phyloP scores from a whole-genome alignment of 1,140 invertebrate genomes.

The Rhagoletis pomonella region DNA sequence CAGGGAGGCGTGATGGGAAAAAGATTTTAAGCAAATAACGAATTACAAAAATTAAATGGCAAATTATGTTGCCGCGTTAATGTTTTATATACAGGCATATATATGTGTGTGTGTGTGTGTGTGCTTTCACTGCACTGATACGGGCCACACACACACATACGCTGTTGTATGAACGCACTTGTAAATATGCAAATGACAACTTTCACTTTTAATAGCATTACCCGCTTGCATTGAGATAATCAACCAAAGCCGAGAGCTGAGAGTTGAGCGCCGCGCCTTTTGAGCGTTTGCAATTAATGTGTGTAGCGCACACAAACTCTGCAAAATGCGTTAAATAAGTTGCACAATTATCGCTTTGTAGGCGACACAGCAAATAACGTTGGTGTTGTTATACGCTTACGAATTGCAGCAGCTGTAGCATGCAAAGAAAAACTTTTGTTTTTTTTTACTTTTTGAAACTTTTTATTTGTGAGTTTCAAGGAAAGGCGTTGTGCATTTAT shows the following conservation, averaged over 20 bases:
- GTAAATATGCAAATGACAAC: slow-evolving; percentile 18
- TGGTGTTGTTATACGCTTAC: not conserved
- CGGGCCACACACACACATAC: too few species aligned
- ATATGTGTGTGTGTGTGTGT: not conserved
- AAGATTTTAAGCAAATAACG: not conserved
- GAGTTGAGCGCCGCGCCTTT: not conserved
- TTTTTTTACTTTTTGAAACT: too few species aligned
- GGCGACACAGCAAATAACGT: not conserved
- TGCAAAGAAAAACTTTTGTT: too few species aligned
- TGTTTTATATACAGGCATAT: too few species aligned
- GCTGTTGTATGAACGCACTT: not conserved
- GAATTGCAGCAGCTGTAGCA: too few species aligned
- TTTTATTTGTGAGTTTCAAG: too few species aligned
- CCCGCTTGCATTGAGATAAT: slow-evolving; percentile 9
- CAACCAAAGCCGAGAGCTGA: not conserved
- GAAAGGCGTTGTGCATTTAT: too few species aligned
- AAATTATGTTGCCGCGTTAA: not conserved
- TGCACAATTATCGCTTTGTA: slow-evolving; percentile 31
- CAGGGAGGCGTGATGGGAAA: not conserved
- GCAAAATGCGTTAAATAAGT: slow-evolving; percentile 28
- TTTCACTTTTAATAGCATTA: not conserved
- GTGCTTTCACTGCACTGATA: not conserved
- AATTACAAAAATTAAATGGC: slow-evolving; percentile 40
- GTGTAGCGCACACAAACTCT: not conserved
- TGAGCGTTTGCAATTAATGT: not conserved